Evolutionary conservation across 1,140 invertebrate genomes (phyloP).

Genomic region (Zeugodacus cucurbitae): DNA sequence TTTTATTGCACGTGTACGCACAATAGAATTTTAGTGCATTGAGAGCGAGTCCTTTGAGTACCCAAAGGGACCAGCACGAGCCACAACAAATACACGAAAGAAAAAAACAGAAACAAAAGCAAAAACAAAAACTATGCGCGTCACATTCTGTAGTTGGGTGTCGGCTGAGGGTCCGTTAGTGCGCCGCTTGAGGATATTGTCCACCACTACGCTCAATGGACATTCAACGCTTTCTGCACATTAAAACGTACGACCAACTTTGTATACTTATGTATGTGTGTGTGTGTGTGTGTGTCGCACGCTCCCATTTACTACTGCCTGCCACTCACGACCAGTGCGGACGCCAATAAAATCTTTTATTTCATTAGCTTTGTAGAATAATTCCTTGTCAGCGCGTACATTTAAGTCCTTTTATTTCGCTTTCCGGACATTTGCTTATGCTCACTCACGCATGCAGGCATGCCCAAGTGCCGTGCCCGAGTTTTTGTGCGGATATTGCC

Average conservation of each 20-base stretch:
- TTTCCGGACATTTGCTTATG: background rate
- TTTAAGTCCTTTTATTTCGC: background rate
- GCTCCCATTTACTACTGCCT: background rate
- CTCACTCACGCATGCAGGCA: background rate
- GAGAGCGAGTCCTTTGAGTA: background rate
- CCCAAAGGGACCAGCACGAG: background rate
- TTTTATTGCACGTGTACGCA: constrained; percentile 43
- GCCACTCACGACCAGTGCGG: background rate
- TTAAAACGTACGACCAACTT: background rate
- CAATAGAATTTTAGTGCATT: constrained; percentile 41
- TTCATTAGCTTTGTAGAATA: constrained; percentile 43
- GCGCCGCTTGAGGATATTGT: background rate
- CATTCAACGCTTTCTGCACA: background rate
- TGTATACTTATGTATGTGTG: background rate
- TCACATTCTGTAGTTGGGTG: background rate
- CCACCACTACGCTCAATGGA: background rate
- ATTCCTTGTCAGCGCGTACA: constrained; percentile 1
- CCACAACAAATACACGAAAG: too few species aligned
- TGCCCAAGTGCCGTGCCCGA: background rate
- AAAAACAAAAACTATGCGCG: background rate
- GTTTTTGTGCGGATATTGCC: background rate
- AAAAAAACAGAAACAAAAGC: too few species aligned
- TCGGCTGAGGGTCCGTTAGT: background rate
- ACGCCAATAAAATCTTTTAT: constrained; percentile 42
- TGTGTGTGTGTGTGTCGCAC: background rate